Evolutionary conservation across 1,140 invertebrate species (phyloP), one percentile per base, ranked within the genome.

Genomic region (Coptotermes formosanus): DNA sequence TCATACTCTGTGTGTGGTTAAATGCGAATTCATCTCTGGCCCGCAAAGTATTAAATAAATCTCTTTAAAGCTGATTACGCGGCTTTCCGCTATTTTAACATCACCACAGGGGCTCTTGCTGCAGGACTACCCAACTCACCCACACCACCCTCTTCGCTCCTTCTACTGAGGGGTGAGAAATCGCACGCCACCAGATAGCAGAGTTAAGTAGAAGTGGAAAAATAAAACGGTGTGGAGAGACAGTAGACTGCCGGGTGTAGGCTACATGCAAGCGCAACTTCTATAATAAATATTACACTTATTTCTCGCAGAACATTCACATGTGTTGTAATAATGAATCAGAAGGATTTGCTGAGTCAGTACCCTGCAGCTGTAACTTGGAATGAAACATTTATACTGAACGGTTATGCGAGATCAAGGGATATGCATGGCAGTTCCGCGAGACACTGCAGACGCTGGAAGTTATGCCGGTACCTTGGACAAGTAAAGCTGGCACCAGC

Each of bases 31-130:
- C 82, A 83, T 83, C 82, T 83, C 82, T 83, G 21, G 48, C n/a
- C 82, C 82, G 32, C 82, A 83, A 83, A 83, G 82, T 83, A 83
- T 83, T 83, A 83, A 83, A 83, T 83, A 83, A 83, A 83, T 83
- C 82, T 83, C 43, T 44, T 83, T 83, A 83, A 83, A 83, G 82
- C 82, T 83, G 82, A 83, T 83, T 83, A 83, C 82, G 82, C 82
- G 43, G 82, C 43, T 83, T 83, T 83, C 82, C 82, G 82, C 82
- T 83, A 83, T 83, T 83, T 83, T 44, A 83, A 83, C 82, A 83
- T 83, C 82, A 19, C 82, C 82, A 52, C 82, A 52, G 82, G 82
- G 82, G 82, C 48, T 44, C 82, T 83, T 75, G 64, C 25, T 75
- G 64, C 64, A 75, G 64, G 64, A 75, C 64, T 75, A 8, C 64